These are phyloP conservation scores for Xiphophorus birchmanni DNA, from an alignment of 2,797 vertebrate species.

Conservation along the genomic window DNA sequence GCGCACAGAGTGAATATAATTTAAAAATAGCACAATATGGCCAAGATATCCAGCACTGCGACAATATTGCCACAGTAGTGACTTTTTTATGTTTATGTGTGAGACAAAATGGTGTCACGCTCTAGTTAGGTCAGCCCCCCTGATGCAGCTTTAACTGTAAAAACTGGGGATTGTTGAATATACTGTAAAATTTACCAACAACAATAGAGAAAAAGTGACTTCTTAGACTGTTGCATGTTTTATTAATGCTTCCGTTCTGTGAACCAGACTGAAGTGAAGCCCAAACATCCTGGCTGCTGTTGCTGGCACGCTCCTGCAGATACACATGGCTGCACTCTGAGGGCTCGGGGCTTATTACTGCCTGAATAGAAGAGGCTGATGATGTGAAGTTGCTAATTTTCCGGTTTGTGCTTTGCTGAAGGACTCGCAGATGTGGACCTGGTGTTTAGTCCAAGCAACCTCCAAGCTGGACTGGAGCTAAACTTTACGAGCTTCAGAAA, in stretches of 20 bases:
- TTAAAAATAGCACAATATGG: conserved; percentile 15
- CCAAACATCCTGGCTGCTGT: conserved; percentile 38
- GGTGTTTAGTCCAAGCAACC: conserved; percentile 37
- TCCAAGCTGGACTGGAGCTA: conserved; percentile 24
- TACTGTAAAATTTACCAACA: conserved; percentile 1
- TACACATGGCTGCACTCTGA: conserved; percentile 53
- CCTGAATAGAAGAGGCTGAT: conserved; percentile 38
- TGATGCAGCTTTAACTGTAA: neutral
- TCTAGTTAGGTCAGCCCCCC: conserved; percentile 15
- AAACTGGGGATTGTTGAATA: neutral
- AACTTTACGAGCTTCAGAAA: conserved; percentile 26
- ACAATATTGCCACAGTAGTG: conserved; percentile 10
- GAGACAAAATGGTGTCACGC: conserved; percentile 1
- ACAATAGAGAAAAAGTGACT: neutral
- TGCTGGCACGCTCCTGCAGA: conserved; percentile 22
- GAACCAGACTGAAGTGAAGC: conserved; percentile 21
- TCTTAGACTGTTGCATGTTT: conserved; percentile 25
- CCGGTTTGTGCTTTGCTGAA: conserved; percentile 41
- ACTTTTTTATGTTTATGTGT: neutral
- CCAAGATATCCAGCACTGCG: neutral
- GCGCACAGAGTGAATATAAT: neutral
- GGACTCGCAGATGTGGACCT: conserved; percentile 47
- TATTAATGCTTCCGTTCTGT: conserved; percentile 34
- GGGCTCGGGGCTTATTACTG: conserved; percentile 39
- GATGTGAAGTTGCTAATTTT: conserved; percentile 59